phyloP scores from a whole-genome alignment of 2,113 vertebrate genomes.

The Sander vitreus region DNA sequence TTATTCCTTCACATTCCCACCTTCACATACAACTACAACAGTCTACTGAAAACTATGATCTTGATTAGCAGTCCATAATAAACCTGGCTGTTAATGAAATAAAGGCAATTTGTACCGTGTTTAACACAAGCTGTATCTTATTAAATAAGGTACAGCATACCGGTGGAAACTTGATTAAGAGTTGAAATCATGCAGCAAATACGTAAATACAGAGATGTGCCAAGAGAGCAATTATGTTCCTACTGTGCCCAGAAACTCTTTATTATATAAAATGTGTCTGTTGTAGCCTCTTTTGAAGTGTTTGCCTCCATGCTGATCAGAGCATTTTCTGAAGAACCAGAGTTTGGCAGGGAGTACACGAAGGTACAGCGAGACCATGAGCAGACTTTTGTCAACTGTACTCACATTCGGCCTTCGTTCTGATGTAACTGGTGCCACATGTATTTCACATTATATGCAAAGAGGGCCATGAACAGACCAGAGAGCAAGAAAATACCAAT shows the following conservation, averaged over 20 bases:
- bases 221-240: conserved; percentile 23
- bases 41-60: background rate
- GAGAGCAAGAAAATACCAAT: conserved; percentile 21
- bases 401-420: conserved; percentile 36
- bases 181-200: conserved; percentile 2
- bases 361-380: conserved; percentile 58
- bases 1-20: conserved; percentile 14
- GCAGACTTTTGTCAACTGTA: conserved; percentile 61
- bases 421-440: conserved; percentile 49
- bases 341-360: conserved; percentile 35
- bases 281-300: conserved; percentile 41
- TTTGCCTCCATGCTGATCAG: conserved; percentile 45
- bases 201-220: conserved; percentile 12
- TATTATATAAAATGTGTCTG: conserved; percentile 2
- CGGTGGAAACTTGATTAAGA: background rate
- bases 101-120: background rate
- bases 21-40: conserved; percentile 9
- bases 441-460: conserved; percentile 54
- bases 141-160: background rate
- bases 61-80: conserved; percentile 5
- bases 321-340: conserved; percentile 48
- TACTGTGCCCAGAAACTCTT: background rate
- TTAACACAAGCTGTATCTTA: conserved; percentile 7
- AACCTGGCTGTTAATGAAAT: background rate
- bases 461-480: conserved; percentile 14